Conservation (phyloP, 2,797 vertebrate genomes). For the Botia kubotai region DNA sequence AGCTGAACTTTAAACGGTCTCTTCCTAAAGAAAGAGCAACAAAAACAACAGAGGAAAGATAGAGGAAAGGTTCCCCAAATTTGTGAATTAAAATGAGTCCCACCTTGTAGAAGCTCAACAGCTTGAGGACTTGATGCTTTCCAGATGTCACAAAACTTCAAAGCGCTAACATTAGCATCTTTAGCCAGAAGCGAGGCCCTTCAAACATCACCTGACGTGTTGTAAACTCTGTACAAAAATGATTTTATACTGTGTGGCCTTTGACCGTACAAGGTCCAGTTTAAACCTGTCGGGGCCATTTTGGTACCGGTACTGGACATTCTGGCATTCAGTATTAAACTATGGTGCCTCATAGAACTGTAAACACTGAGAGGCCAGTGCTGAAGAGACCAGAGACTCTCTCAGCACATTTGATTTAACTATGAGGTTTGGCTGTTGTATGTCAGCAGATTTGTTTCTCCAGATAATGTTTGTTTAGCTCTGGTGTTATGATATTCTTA, state of each 20-base stretch:
- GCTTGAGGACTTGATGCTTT: conserved; percentile 40
- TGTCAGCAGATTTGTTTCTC: conserved; percentile 38
- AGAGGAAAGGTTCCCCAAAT: conserved; percentile 24
- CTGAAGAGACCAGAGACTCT: conserved; percentile 37
- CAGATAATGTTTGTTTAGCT: conserved; percentile 18
- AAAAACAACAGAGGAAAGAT: neutral
- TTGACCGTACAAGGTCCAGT: conserved; percentile 20
- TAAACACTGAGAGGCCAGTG: conserved; percentile 12
- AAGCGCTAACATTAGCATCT: conserved; percentile 40
- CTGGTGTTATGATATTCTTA: conserved; percentile 33
- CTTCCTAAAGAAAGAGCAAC: conserved; percentile 4
- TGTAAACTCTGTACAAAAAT: conserved; percentile 31
- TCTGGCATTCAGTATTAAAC: conserved; percentile 3
- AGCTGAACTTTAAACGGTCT: conserved; percentile 44
- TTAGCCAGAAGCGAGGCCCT: conserved; percentile 20
- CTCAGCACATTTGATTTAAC: conserved; percentile 41
- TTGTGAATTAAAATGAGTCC: conserved; percentile 42
- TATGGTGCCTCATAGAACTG: conserved; percentile 9
- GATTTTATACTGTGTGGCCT: conserved; percentile 33
- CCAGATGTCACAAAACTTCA: conserved; percentile 41
- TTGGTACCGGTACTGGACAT: conserved; percentile 19
- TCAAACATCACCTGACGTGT: conserved; percentile 29
- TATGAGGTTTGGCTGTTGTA: conserved; percentile 39
- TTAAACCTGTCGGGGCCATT: conserved; percentile 23
- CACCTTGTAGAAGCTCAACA: conserved; percentile 28